phyloP scores from a whole-genome alignment of 2,888 invertebrate genomes.

The Sericinus montela region DNA sequence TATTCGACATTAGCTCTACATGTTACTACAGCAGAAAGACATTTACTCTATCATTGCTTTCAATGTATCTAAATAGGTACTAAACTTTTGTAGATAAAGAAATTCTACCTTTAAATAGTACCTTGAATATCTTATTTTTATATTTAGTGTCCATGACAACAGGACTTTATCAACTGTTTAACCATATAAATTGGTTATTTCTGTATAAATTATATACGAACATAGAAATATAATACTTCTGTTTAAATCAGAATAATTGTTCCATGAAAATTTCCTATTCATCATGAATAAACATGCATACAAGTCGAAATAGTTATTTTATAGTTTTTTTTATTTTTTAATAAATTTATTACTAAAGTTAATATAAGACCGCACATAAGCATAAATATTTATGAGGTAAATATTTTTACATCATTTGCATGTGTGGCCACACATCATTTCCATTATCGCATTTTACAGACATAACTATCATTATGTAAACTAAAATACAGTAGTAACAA shows the following conservation, averaged over 20 bases:
- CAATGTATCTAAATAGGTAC: constrained; percentile 31
- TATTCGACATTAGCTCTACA: constrained; percentile 59
- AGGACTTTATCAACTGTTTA: not conserved
- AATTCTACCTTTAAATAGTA: constrained; percentile 11
- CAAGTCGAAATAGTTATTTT: constrained; percentile 20
- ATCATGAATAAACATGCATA: constrained; percentile 21
- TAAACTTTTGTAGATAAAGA: constrained; percentile 12
- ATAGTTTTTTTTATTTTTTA: constrained; percentile 15
- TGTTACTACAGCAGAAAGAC: constrained; percentile 62
- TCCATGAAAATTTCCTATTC: constrained; percentile 11
- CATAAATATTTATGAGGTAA: constrained; percentile 23
- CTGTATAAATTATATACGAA: constrained; percentile 8
- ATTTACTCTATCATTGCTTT: constrained; percentile 43
- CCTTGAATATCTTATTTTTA: not conserved
- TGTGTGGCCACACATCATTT: constrained; percentile 8
- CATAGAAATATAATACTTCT: constrained; percentile 21
- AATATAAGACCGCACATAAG: constrained; percentile 23
- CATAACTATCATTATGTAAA: constrained; percentile 13
- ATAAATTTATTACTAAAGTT: constrained; percentile 18
- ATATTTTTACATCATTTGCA: constrained; percentile 18
- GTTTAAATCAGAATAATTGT: constrained; percentile 7
- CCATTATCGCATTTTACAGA: constrained; percentile 8
- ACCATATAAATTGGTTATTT: constrained; percentile 8
- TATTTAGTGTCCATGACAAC: not conserved
- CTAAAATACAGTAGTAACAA: constrained; percentile 23